phyloP scores from a whole-genome alignment of 2,888 invertebrate species.

The Ptychoptera contaminata region DNA sequence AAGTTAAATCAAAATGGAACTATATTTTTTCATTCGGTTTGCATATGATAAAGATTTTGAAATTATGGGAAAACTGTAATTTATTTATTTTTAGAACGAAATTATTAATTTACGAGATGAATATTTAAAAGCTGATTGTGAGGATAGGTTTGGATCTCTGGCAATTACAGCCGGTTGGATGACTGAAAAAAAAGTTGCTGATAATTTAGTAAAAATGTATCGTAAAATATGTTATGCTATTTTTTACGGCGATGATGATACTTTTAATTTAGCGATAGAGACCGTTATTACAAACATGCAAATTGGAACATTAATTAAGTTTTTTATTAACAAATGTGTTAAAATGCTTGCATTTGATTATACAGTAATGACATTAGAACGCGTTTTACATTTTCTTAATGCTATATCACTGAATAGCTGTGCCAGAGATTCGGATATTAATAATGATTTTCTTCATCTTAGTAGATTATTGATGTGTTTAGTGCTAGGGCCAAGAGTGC shows the following conservation, averaged over 20 bases:
- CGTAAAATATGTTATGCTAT: constrained; percentile 21
- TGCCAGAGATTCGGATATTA: constrained; percentile 20
- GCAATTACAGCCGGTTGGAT: constrained; percentile 21
- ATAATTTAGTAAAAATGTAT: constrained; percentile 15
- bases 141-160: constrained; percentile 15
- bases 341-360: constrained; percentile 27
- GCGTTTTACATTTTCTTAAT: constrained; percentile 24
- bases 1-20: constrained; percentile 26
- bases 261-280: constrained; percentile 16
- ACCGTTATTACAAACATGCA: constrained; percentile 18
- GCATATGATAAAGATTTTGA: neutral
- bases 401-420: constrained; percentile 23
- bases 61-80: neutral
- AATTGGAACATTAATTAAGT: constrained; percentile 24
- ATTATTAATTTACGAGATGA: constrained; percentile 27
- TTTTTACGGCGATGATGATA: constrained; percentile 19
- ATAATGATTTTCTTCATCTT: constrained; percentile 24
- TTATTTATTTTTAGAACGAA: constrained; percentile 17
- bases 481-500: constrained; percentile 24
- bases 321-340: constrained; percentile 23
- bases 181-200: constrained; percentile 14
- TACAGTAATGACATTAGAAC: constrained; percentile 19
- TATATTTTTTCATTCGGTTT: constrained; percentile 23
- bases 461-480: constrained; percentile 26
- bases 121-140: constrained; percentile 18